These are phyloP conservation scores for Ophion obscuratus DNA, from an alignment of 2,888 invertebrate genomes.

Conservation along the genomic window DNA sequence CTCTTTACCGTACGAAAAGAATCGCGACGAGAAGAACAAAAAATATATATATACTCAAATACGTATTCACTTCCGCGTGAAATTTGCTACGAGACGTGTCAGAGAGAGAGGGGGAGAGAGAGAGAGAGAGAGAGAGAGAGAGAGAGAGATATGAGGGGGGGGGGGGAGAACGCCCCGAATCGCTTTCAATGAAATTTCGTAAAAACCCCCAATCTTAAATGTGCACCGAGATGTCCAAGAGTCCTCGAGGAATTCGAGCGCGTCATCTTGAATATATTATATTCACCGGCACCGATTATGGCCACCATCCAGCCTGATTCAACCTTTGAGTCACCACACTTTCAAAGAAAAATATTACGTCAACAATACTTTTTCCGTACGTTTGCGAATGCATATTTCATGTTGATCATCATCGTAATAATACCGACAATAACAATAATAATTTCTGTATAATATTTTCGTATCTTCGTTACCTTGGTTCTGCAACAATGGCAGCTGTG, in stretches of 20 bases:
- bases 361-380: conserved; percentile 38
- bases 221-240: conserved; percentile 4
- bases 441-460: neutral
- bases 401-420: neutral
- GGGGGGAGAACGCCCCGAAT: neutral
- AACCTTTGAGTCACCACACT: conserved; percentile 46
- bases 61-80: conserved; percentile 45
- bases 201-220: neutral
- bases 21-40: neutral
- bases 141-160: too few species aligned
- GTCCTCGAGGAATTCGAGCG: neutral
- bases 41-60: too few species aligned
- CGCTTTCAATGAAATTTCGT: conserved; percentile 50
- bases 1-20: neutral
- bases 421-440: neutral
- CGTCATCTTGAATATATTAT: conserved; percentile 36
- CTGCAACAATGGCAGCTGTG: too few species aligned
- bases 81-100: conserved; percentile 4
- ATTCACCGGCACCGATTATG: conserved; percentile 35
- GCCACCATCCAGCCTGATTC: conserved; percentile 15
- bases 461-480: too few species aligned
- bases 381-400: neutral
- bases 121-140: neutral
- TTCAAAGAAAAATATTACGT: conserved; percentile 48
- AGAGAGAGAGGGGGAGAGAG: neutral